These are phyloP conservation scores for Anableps anableps DNA, from an alignment of 2,797 vertebrate species.

Conservation along the genomic window DNA sequence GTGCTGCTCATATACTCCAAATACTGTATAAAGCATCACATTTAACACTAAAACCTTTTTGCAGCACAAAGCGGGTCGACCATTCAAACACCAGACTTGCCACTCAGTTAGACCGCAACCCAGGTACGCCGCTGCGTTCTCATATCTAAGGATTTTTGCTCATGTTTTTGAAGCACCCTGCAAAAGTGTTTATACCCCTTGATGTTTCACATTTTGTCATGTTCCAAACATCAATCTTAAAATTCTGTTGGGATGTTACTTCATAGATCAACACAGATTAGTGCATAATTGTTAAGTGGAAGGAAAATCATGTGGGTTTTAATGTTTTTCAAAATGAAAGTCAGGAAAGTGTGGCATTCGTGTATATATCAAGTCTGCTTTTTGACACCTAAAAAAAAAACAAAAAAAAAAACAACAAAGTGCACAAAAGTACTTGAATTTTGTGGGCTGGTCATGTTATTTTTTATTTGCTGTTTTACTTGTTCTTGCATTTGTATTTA, in stretches of 20 bases:
- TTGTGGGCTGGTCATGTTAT: no score
- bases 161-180: not conserved
- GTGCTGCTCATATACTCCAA: not conserved
- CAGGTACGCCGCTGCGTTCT: slow-evolving; percentile 81
- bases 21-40: not conserved
- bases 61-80: slow-evolving; percentile 96
- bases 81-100: slow-evolving; percentile 98
- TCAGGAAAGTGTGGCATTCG: not conserved
- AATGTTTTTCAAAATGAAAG: not conserved
- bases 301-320: not conserved
- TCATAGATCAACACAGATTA: not conserved
- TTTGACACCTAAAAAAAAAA: not conserved
- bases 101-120: slow-evolving; percentile 97
- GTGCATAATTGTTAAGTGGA: not conserved
- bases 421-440: not conserved
- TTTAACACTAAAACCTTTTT: slow-evolving; percentile 34
- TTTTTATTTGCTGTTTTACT: not conserved
- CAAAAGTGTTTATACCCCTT: not conserved
- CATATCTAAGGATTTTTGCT: not conserved
- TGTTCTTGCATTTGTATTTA: not conserved
- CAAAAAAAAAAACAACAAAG: not conserved
- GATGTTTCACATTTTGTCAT: not conserved
- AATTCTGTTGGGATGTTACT: no score
- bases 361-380: not conserved
- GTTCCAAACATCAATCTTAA: not conserved